Evolutionary conservation across 2,888 invertebrate species (phyloP).

Genomic region (Agrotis puta): DNA sequence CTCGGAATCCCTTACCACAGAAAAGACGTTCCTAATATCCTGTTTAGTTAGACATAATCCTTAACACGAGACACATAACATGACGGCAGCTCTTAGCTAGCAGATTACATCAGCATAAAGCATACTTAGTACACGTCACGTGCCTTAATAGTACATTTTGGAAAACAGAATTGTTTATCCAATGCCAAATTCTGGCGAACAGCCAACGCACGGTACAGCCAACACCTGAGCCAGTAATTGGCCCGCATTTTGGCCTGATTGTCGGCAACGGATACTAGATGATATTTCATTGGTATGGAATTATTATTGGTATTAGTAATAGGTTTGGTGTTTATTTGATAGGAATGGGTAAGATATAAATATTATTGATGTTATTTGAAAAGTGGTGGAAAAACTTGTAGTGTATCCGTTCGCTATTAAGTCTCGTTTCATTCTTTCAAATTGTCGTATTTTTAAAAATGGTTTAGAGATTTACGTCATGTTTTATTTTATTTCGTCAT

Average conservation of each 20-base stretch:
- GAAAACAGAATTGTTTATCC: conserved; percentile 67
- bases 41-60: conserved; percentile 19
- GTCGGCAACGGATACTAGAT: conserved; percentile 62
- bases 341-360: neutral
- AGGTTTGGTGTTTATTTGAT: conserved; percentile 32
- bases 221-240: conserved; percentile 77
- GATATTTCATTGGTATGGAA: conserved; percentile 62
- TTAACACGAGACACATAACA: neutral
- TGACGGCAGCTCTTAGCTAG: conserved; percentile 5
- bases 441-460: no score
- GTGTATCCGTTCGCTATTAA: no score
- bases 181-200: conserved; percentile 50
- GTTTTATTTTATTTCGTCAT: no score
- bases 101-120: conserved; percentile 41
- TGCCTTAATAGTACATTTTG: conserved; percentile 56
- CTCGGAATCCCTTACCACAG: neutral
- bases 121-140: conserved; percentile 54
- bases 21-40: neutral
- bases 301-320: conserved; percentile 53
- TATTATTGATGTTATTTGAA: no score
- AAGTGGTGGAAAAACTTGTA: no score
- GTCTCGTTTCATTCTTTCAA: no score
- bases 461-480: no score
- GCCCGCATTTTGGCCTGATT: conserved; percentile 71
- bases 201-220: conserved; percentile 63